Evolutionary conservation across 2,113 vertebrate genomes (phyloP), one percentile per base, ranked within the genome.

Genomic region (Corythornis vintsioides): DNA sequence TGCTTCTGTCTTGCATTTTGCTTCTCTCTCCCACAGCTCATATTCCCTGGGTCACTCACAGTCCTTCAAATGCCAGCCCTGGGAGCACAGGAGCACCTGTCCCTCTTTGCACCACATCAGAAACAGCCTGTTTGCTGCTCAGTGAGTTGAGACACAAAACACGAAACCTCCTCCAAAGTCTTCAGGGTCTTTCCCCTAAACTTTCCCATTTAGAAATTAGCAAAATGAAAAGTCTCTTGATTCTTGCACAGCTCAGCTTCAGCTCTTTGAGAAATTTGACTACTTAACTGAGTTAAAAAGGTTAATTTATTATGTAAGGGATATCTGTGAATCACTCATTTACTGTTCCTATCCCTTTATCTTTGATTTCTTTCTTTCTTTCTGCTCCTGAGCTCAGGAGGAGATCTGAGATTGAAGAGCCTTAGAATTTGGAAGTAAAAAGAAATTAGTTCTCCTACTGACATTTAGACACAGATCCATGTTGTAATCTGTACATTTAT

Each of bases 281-380:
- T 63, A 29, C 35, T 77, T 65, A 42, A 69, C 47, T n/a, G 20
- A 80, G 47, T 70, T 38, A 38, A 38, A 82, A 61, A 84, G 31
- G 13, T 69, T 64, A 57, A 81, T 48, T 70, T 69, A 66, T 76
- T 66, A 72, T 7, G 8, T 29, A 38, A 79, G 22, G 43, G 69
- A 20, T 70, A 87, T 50, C n/a, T 55, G 55, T 11, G 59, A 90
- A 82, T 70, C 22, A 38, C 42, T 90, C 43, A 35, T 7, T 35
- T 71, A 35, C 57, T 57, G 25, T 43, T 92, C 42, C 25, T 89
- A 28, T 47, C 8, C 29, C 24, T 76, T 76, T 10, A 53, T 33
- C 63, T 90, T 52, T 77, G 33, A 61, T 63, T 83, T 83, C 74
- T 84, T 80, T 73, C 71, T 88, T 88, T 90, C 72, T 88, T 90